Conservation (phyloP, 2,888 invertebrate genomes). For the Macroteleia sp. region DNA sequence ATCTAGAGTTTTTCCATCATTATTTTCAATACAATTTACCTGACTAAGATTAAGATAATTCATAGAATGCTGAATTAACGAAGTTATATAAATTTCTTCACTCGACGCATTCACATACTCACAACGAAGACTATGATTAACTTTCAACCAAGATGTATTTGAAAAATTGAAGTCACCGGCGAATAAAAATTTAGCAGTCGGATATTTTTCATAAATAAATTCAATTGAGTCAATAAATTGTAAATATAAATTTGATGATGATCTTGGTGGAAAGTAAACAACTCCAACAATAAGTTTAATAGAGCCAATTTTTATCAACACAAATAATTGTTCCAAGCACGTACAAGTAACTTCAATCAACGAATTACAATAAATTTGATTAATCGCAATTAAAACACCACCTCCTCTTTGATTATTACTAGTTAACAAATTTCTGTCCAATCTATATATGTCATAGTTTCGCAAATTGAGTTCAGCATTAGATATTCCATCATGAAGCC, state of each 20-base stretch:
- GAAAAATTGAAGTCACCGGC: slow-evolving; percentile 11
- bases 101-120: too few species aligned
- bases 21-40: too few species aligned
- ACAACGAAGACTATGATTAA: too few species aligned
- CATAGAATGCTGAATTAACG: too few species aligned
- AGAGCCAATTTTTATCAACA: too few species aligned
- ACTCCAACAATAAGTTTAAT: neutral
- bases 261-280: neutral
- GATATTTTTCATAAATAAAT: neutral
- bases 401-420: slow-evolving; percentile 5
- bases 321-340: too few species aligned
- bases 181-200: neutral
- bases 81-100: too few species aligned
- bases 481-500: neutral
- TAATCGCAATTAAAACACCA: neutral
- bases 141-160: neutral
- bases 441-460: neutral
- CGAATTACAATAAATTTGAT: neutral
- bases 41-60: too few species aligned
- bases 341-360: too few species aligned
- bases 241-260: neutral
- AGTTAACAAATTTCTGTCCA: neutral
- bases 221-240: neutral
- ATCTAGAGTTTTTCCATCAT: too few species aligned
- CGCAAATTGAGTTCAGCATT: neutral